These are phyloP conservation scores for Chymomyza caudatula DNA, from an alignment of 2,888 invertebrate species.

Conservation along the genomic window DNA sequence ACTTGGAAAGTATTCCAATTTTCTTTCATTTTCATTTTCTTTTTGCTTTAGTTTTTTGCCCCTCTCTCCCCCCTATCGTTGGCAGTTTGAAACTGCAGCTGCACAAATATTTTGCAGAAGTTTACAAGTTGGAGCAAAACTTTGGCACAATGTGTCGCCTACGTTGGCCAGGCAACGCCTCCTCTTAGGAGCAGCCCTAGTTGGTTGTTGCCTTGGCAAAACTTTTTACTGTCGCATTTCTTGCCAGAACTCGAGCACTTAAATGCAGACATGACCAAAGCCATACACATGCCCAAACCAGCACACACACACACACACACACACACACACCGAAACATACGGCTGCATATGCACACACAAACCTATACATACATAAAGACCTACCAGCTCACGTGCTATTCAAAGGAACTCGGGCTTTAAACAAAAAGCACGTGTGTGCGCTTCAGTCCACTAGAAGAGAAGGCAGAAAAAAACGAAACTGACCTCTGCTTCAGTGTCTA, in stretches of 20 bases:
- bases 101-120: slow-evolving; percentile 18
- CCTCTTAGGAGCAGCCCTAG: not conserved
- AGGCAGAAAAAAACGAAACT: slow-evolving; percentile 20
- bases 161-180: slow-evolving; percentile 37
- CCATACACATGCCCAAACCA: not conserved
- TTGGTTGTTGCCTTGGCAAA: slow-evolving; percentile 25
- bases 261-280: slow-evolving; percentile 51
- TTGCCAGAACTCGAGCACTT: slow-evolving; percentile 48
- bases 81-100: slow-evolving; percentile 26
- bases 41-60: slow-evolving; percentile 7
- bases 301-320: not conserved
- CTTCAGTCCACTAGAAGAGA: not conserved
- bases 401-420: slow-evolving; percentile 23
- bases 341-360: not conserved
- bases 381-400: not conserved
- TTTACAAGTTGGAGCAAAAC: slow-evolving; percentile 40
- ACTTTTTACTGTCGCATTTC: slow-evolving; percentile 71
- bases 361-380: not conserved
- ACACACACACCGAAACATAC: not conserved
- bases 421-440: slow-evolving; percentile 61
- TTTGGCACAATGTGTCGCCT: slow-evolving; percentile 65
- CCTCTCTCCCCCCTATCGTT: slow-evolving; percentile 21
- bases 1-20: slow-evolving; percentile 64
- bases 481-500: slow-evolving; percentile 47
- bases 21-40: slow-evolving; percentile 50